Evolutionary conservation across 2,797 vertebrate species (phyloP).

Genomic region (Pangasius larnaudii): DNA sequence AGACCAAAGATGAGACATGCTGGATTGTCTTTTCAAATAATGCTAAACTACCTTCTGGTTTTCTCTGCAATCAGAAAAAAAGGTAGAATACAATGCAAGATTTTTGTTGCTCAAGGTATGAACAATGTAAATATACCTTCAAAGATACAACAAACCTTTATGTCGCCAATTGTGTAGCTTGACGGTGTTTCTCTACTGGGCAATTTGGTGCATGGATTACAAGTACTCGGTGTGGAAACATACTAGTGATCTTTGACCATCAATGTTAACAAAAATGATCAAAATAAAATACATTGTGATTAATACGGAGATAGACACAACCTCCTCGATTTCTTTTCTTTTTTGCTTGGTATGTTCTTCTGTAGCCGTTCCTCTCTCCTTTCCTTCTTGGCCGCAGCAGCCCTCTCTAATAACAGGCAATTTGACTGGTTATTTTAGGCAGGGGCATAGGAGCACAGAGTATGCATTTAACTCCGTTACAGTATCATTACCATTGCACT

Average conservation of each 20-base stretch:
- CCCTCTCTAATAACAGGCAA: constrained; percentile 30
- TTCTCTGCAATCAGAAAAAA: background rate
- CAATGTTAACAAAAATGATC: background rate
- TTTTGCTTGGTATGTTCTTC: background rate
- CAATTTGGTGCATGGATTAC: background rate
- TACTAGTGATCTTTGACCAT: background rate
- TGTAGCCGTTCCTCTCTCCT: background rate
- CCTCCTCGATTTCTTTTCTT: background rate
- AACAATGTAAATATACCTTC: background rate
- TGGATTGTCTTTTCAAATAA: background rate
- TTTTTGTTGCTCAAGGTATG: background rate
- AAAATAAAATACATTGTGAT: background rate
- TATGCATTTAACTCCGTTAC: background rate
- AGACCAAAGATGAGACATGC: background rate
- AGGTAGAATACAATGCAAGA: background rate
- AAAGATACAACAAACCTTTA: background rate
- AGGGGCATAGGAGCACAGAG: background rate
- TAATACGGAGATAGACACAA: background rate
- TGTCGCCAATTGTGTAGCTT: background rate
- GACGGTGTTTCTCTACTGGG: background rate
- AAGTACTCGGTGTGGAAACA: background rate
- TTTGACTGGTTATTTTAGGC: constrained; percentile 32
- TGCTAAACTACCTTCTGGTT: background rate
- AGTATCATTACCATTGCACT: background rate
- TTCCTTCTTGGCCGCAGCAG: background rate